A percentile compares a stretch with the other conserved stretches of the same genome.
Conservation (phyloP, 2,113 vertebrate genomes). For the Willisornis vidua region DNA sequence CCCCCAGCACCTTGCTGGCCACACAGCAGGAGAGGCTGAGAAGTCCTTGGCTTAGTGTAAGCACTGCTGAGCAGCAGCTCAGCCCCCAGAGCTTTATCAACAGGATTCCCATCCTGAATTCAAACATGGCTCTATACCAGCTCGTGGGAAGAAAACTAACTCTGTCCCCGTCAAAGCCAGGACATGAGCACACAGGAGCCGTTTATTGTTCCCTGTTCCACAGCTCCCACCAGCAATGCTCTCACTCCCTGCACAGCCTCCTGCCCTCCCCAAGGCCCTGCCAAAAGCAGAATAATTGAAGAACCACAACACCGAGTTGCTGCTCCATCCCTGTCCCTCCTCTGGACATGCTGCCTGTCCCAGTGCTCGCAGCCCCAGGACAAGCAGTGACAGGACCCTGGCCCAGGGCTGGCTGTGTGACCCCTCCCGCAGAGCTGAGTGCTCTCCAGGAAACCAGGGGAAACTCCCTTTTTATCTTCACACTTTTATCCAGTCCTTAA, state of each 20-base stretch:
- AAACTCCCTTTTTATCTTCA: not conserved
- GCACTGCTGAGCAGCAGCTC: not conserved
- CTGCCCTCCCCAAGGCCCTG: not conserved
- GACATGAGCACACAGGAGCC: not conserved
- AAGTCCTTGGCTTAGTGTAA: not conserved
- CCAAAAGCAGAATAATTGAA: not conserved
- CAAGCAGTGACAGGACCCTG: accelerated
- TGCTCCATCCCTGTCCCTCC: not conserved
- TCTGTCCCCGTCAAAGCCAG: not conserved
- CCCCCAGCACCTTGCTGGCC: not conserved
- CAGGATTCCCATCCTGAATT: not conserved
- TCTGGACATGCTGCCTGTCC: not conserved
- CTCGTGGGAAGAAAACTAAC: not conserved
- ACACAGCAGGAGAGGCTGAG: not conserved
- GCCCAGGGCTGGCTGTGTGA: not conserved
- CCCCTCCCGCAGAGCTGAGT: not conserved
- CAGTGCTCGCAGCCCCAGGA: not conserved
- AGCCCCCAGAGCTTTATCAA: not conserved
- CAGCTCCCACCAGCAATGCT: not conserved
- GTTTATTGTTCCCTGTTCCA: not conserved
- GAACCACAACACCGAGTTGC: accelerated
- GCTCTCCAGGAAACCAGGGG: not conserved
- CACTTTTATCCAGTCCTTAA: not conserved
- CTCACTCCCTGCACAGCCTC: not conserved
- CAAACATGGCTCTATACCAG: not conserved